A percentile compares a stretch with the other conserved stretches of the same genome.
Conservation (phyloP, 2,797 vertebrate genomes). For the Pantherophis vulpinus region DNA sequence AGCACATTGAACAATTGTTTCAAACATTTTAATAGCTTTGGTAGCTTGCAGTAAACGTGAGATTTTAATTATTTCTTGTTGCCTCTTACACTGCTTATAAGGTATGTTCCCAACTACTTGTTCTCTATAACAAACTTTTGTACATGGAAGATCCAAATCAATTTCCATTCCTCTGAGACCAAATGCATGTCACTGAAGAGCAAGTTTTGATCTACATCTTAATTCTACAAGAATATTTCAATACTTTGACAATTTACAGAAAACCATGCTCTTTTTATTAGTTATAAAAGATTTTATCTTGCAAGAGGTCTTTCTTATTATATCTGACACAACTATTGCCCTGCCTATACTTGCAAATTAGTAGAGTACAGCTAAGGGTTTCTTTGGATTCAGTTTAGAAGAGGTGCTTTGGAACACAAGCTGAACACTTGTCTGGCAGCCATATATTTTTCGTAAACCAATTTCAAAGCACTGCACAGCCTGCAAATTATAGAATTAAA, state of each 20-base stretch:
- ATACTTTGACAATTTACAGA: not conserved
- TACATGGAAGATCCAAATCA: not conserved
- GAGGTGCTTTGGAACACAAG: not conserved
- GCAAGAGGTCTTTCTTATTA: not conserved
- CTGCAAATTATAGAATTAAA: not conserved
- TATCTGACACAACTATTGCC: not conserved
- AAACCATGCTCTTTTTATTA: not conserved
- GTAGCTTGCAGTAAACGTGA: not conserved
- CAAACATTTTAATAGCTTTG: slow-evolving; percentile 14
- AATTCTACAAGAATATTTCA: not conserved
- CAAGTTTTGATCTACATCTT: not conserved
- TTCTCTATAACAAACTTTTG: slow-evolving; percentile 3
- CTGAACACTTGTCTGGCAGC: not conserved
- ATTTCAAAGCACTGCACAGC: not conserved
- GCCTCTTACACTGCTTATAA: slow-evolving; percentile 25
- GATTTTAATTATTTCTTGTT: not conserved
- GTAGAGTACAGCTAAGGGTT: not conserved
- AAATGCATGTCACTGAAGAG: not conserved
- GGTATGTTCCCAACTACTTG: not conserved
- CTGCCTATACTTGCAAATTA: not conserved
- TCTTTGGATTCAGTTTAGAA: not conserved
- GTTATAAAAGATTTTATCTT: not conserved
- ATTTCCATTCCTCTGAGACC: not conserved
- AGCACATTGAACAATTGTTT: slow-evolving; percentile 38
- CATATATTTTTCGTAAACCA: not conserved